These are phyloP conservation scores for Turdus rufiventris DNA, from an alignment of 2,113 vertebrate species.

Conservation along the genomic window DNA sequence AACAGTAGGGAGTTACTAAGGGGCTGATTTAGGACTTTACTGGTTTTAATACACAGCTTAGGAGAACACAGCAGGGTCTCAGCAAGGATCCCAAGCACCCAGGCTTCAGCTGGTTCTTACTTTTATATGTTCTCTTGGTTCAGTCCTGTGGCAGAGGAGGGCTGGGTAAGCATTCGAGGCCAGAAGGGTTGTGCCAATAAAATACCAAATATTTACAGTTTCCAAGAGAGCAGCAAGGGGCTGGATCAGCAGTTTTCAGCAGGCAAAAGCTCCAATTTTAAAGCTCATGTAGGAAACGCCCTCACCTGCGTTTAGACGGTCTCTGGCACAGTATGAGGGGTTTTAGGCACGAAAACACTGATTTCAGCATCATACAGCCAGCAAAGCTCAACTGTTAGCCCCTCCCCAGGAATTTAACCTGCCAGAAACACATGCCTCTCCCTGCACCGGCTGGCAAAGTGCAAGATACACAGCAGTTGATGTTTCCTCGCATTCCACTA, in stretches of 20 bases:
- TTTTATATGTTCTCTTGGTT: neutral
- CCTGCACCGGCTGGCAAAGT: neutral
- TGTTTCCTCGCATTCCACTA: neutral
- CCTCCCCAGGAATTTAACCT: neutral
- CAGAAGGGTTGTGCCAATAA: neutral
- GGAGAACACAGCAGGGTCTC: neutral
- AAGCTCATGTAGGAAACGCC: neutral
- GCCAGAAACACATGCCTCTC: neutral
- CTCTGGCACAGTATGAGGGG: neutral
- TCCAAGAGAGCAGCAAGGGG: neutral
- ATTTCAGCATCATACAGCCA: neutral
- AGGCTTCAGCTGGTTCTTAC: neutral
- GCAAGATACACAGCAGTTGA: neutral
- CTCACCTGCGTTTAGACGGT: neutral
- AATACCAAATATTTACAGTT: conserved; percentile 19
- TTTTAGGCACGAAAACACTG: fast-evolving
- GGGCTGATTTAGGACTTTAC: neutral
- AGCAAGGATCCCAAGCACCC: neutral
- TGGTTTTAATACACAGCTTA: neutral
- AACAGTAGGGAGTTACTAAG: neutral
- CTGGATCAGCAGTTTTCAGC: neutral
- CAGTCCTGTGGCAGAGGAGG: neutral
- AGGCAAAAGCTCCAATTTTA: neutral
- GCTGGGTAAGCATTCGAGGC: neutral
- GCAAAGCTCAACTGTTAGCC: neutral